Evolutionary conservation across 2,797 vertebrate genomes (phyloP), one percentile per base, ranked within the genome.

Genomic region (Echiichthys vipera): DNA sequence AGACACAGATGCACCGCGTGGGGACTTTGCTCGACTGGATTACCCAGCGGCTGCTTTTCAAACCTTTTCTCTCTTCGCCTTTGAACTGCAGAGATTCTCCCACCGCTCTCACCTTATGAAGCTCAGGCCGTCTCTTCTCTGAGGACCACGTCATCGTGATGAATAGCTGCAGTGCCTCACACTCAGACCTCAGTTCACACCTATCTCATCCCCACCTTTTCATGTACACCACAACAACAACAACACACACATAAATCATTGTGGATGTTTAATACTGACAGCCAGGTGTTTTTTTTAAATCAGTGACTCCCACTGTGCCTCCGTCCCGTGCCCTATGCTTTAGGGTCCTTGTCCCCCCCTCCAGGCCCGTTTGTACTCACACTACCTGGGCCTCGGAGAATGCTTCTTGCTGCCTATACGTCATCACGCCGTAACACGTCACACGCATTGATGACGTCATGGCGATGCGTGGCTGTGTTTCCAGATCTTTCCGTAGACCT

Each of bases 41-140:
- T 86, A 85, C 85, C 74, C 86, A 66, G 68, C 40, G 42, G 65
- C 65, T 63, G 76, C 40, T 69, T 85, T 80, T 85, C 55, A 87
- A 80, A 77, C 45, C 12, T 58, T 43, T 29, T 11, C 65, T 66
- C 36, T 51, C 29, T 71, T 64, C 61, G 71, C 72, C 81, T 91
- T 81, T 91, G 80, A 88, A 80, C 71, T 47, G 5, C 40, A 75
- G 68, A 49, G 47, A 65, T 55, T 76, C 74, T 80, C 69, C 30
- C 45, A 65, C 79, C 27, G 81, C 84, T 68, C 63, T 73, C 70
- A 68, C 68, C 84, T 79, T 75, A 71, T 79, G 82, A 80, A 77
- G 74, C 34, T 5, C 32, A 10, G 30, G 64, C 63, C 2, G 54
- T 59, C 14, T 65, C n/a, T 50, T 24, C 74, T 90, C 77, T 64